These are phyloP conservation scores for Cyphomyrus plagiostoma DNA, from an alignment of 2,113 vertebrate species.

Conservation along the genomic window DNA sequence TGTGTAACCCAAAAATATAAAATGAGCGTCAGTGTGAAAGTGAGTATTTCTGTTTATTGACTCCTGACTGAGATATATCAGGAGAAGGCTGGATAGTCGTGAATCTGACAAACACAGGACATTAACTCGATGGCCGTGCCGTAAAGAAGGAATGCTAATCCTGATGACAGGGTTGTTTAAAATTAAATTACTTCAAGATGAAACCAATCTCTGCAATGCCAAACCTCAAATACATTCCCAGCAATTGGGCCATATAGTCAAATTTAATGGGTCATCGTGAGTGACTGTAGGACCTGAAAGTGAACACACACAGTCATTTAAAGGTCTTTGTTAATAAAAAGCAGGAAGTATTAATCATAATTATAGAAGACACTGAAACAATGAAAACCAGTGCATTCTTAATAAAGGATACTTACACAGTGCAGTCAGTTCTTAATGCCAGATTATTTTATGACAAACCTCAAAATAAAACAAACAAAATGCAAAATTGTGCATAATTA, in stretches of 20 bases:
- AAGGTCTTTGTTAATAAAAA: neutral
- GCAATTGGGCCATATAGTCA: neutral
- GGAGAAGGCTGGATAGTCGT: neutral
- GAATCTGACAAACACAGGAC: neutral
- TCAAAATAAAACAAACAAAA: neutral
- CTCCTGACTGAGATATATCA: neutral
- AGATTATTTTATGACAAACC: neutral
- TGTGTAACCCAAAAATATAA: neutral
- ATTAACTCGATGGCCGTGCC: neutral
- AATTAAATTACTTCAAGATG: slow-evolving; percentile 12
- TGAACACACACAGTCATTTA: neutral
- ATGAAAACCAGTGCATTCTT: neutral
- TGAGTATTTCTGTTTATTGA: neutral
- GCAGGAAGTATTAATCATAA: neutral
- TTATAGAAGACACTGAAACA: neutral
- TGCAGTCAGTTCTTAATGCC: neutral
- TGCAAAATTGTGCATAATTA: neutral
- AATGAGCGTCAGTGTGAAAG: neutral
- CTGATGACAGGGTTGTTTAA: neutral
- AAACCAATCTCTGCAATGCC: neutral
- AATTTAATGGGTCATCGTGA: slow-evolving; percentile 1
- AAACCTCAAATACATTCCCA: neutral
- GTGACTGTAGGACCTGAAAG: neutral
- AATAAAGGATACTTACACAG: neutral
- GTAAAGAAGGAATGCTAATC: neutral